Evolutionary conservation across 2,888 invertebrate genomes (phyloP).

Genomic region (Erynnis tages): DNA sequence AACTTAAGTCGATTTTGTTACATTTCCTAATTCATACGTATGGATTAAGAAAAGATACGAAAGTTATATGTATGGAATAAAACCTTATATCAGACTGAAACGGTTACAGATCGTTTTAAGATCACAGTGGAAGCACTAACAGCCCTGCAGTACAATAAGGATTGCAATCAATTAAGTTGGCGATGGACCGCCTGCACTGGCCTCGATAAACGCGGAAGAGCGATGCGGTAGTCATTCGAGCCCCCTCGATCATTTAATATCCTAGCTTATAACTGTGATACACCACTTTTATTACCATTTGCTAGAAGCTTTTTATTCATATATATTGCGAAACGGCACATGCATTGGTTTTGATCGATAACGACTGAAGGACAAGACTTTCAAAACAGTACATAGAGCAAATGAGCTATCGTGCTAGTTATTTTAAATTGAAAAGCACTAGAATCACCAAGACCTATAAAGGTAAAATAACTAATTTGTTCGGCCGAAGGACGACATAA

Average conservation of each 20-base stretch:
- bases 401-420: too few species aligned
- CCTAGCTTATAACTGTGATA: conserved; percentile 19
- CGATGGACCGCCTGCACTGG: conserved; percentile 58
- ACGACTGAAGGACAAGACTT: background rate
- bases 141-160: conserved; percentile 29
- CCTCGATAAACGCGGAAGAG: conserved; percentile 67
- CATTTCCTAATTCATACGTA: too few species aligned
- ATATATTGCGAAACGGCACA: background rate
- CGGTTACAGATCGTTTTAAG: too few species aligned
- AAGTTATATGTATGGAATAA: too few species aligned
- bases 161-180: conserved; percentile 45
- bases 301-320: background rate
- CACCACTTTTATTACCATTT: conserved; percentile 17
- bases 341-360: background rate
- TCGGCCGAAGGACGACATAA: too few species aligned
- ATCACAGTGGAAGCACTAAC: background rate
- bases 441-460: too few species aligned
- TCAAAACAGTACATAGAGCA: too few species aligned
- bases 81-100: too few species aligned
- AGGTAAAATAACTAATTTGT: too few species aligned
- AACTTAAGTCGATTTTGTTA: too few species aligned
- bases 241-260: conserved; percentile 25
- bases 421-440: too few species aligned
- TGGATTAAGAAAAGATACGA: too few species aligned
- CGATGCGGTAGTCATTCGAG: conserved; percentile 34